Conservation (phyloP, 2,113 vertebrate genomes). For the Tetrax tetrax region DNA sequence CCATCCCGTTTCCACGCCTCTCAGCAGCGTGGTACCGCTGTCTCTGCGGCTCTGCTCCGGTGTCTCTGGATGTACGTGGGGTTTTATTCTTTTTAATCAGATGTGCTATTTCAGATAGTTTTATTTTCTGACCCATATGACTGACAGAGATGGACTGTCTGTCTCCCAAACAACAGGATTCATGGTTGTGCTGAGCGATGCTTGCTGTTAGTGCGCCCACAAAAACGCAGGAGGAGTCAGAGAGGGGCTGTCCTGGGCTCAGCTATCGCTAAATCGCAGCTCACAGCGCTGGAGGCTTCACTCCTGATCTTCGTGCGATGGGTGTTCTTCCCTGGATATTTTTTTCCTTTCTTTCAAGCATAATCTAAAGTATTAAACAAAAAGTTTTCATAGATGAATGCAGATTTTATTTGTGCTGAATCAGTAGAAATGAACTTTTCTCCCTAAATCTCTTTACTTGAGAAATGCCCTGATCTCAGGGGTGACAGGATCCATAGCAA, state of each 20-base stretch:
- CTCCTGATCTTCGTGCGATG: not conserved
- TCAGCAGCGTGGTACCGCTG: fast-evolving
- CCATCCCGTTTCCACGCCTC: not conserved
- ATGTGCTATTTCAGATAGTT: not conserved
- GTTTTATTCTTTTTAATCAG: not conserved
- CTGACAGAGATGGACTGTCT: not conserved
- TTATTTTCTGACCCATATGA: not conserved
- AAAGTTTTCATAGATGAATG: not conserved
- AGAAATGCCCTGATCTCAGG: not conserved
- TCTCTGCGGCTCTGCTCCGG: not conserved
- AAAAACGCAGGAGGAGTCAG: not conserved
- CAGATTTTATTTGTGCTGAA: not conserved
- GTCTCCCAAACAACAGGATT: not conserved
- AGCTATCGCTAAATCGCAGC: not conserved
- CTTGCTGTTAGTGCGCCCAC: slow-evolving; percentile 23
- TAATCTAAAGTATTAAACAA: not conserved
- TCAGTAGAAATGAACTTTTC: slow-evolving; percentile 8
- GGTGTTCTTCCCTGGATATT: not conserved
- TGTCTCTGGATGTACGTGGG: not conserved
- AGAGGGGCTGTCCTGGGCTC: not conserved
- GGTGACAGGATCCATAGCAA: not conserved
- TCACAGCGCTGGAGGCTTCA: not conserved
- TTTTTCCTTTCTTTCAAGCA: not conserved
- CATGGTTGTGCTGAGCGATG: not conserved
- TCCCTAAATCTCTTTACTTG: not conserved